Percentiles rank a stretch among this genome's conserved stretches.
phyloP scores from a whole-genome alignment of 1,140 invertebrate genomes.

The Pseudobourletiella spinata region DNA sequence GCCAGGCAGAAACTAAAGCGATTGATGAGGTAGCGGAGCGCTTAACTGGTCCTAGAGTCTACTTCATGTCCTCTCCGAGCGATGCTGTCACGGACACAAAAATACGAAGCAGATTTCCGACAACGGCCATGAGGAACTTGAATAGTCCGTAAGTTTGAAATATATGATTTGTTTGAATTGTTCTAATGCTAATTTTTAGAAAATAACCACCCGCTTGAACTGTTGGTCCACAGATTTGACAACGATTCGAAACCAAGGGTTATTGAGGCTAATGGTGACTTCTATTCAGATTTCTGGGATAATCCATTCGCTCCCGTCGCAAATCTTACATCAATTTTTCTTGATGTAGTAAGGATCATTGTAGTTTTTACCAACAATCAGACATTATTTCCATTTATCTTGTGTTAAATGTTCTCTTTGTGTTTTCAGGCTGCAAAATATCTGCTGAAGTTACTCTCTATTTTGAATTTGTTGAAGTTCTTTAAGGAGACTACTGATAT shows the following conservation, averaged over 20 bases:
- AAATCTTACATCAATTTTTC: too few species aligned
- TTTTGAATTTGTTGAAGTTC: background rate
- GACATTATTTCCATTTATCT: too few species aligned
- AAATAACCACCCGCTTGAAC: too few species aligned
- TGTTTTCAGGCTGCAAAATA: background rate
- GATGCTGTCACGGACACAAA: background rate
- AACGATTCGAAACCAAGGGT: too few species aligned
- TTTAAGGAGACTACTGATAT: background rate
- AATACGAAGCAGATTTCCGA: background rate
- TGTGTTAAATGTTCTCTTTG: too few species aligned
- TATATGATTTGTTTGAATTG: too few species aligned
- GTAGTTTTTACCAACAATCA: too few species aligned
- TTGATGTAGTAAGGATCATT: too few species aligned
- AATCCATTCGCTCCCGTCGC: background rate
- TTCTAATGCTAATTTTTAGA: too few species aligned
- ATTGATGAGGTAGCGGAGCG: background rate
- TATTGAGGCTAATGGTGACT: too few species aligned
- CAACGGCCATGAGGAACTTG: background rate
- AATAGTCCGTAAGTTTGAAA: background rate
- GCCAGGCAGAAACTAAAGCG: background rate
- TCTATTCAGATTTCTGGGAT: background rate
- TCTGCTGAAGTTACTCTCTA: background rate
- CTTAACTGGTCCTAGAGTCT: background rate
- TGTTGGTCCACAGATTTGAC: too few species aligned
- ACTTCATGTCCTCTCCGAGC: background rate